A percentile compares a stretch with the other conserved stretches of the same genome.
phyloP scores from a whole-genome alignment of 2,888 invertebrate genomes.

The Stenoptilia bipunctidactyla region DNA sequence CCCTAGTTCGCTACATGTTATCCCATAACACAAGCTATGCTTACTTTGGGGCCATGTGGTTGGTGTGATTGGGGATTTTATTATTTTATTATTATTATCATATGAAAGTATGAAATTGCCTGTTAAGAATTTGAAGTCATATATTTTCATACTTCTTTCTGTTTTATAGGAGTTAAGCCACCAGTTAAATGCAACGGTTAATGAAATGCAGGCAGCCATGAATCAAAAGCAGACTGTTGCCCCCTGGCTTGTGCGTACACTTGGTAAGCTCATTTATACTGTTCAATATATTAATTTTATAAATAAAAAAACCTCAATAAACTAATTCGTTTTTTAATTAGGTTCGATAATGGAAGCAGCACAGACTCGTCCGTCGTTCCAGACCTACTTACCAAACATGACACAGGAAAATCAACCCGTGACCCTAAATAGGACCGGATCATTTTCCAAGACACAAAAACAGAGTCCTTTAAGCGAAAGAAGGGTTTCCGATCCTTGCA shows the following conservation, averaged over 20 bases:
- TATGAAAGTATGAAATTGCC: no score
- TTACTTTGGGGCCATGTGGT: no score
- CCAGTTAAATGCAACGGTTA: slow-evolving; percentile 84
- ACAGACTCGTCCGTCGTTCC: slow-evolving; percentile 71
- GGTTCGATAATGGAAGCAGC: slow-evolving; percentile 81
- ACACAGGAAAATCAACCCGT: slow-evolving; percentile 33
- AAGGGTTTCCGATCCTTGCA: slow-evolving; percentile 54
- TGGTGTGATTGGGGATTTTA: no score
- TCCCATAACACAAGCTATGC: no score
- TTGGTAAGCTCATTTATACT: slow-evolving; percentile 57
- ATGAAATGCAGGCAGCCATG: slow-evolving; percentile 71
- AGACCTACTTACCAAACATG: slow-evolving; percentile 54
- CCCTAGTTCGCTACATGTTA: no score
- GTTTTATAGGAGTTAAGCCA: slow-evolving; percentile 85
- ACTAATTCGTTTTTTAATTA: slow-evolving; percentile 9
- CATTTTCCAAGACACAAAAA: slow-evolving; percentile 30
- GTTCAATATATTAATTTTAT: background rate
- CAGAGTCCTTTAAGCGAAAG: slow-evolving; percentile 27
- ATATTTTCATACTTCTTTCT: background rate
- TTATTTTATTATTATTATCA: no score
- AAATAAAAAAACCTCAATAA: background rate
- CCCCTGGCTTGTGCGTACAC: slow-evolving; percentile 95
- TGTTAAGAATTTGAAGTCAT: background rate
- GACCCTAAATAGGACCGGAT: slow-evolving; percentile 37
- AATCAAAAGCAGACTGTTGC: slow-evolving; percentile 77